A percentile compares a stretch with the other conserved stretches of the same genome.
These are phyloP conservation scores for Megalopta genalis DNA, from an alignment of 1,140 invertebrate genomes.

Conservation along the genomic window DNA sequence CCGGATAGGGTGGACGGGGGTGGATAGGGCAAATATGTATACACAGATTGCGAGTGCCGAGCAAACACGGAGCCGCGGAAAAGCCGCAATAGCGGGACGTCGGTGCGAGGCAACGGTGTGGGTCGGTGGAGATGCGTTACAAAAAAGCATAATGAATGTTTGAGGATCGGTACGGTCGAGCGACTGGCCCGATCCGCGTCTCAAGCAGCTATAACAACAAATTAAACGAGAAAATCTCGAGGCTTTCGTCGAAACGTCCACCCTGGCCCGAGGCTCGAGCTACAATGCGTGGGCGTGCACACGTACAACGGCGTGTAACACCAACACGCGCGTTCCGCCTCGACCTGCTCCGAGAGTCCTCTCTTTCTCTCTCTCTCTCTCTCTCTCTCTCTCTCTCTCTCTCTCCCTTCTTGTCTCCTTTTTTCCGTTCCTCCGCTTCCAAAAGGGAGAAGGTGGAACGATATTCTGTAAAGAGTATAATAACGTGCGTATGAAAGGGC, in stretches of 20 bases:
- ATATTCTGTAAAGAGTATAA: constrained; percentile 79
- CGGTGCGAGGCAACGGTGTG: constrained; percentile 14
- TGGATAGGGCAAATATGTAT: not conserved
- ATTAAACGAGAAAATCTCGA: constrained; percentile 73
- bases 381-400: not conserved
- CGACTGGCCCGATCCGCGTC: constrained; percentile 64
- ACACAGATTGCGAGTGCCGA: constrained; percentile 37
- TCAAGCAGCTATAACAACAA: constrained; percentile 78
- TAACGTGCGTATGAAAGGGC: constrained; percentile 71
- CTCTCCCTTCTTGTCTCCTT: constrained; percentile 19
- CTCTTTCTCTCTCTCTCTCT: not conserved
- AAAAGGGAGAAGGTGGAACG: constrained; percentile 67
- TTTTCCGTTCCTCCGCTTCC: not conserved
- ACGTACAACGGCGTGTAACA: constrained; percentile 57
- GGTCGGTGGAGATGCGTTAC: constrained; percentile 65
- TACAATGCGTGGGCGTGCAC: constrained; percentile 58
- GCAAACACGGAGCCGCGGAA: constrained; percentile 49
- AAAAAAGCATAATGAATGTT: constrained; percentile 79
- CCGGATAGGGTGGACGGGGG: constrained; percentile 25
- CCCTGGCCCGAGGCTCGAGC: constrained; percentile 36
- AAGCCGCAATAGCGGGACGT: constrained; percentile 30
- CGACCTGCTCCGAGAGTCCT: not conserved
- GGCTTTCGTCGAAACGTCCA: constrained; percentile 61
- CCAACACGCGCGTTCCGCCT: constrained; percentile 1
- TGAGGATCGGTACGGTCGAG: constrained; percentile 60